These are phyloP conservation scores for Trematomus bernacchii DNA, from an alignment of 2,797 vertebrate genomes.

Conservation along the genomic window DNA sequence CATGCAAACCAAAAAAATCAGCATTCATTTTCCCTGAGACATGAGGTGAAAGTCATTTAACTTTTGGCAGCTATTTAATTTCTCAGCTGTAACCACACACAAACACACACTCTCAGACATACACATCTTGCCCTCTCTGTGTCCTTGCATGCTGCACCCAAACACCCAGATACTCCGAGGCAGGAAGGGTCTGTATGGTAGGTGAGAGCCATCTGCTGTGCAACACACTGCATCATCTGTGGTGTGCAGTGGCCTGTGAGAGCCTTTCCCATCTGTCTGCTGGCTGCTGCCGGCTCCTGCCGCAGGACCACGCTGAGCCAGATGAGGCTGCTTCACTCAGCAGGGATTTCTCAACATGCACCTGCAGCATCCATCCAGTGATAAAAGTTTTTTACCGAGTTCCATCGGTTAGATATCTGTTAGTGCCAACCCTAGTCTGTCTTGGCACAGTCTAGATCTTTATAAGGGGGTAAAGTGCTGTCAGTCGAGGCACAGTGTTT, in stretches of 20 bases:
- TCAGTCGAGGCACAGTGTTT: neutral
- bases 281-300: conserved; percentile 46
- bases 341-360: conserved; percentile 66
- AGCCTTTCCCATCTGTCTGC: conserved; percentile 66
- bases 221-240: conserved; percentile 57
- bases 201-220: conserved; percentile 63
- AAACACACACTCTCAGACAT: neutral
- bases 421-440: neutral
- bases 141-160: conserved; percentile 51
- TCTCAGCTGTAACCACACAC: conserved; percentile 17
- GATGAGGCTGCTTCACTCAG: conserved; percentile 54
- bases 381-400: conserved; percentile 23
- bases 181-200: conserved; percentile 25
- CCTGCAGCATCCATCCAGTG: conserved; percentile 51
- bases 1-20: neutral
- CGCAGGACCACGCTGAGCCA: conserved; percentile 60
- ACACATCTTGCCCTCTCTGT: conserved; percentile 38
- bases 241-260: conserved; percentile 62
- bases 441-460: neutral
- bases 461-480: neutral
- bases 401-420: conserved; percentile 10
- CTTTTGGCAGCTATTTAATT: conserved; percentile 16
- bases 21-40: conserved; percentile 3
- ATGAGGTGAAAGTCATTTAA: conserved; percentile 29
- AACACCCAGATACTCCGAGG: conserved; percentile 13